Evolutionary conservation across 53 echinoderm and acorn worm genomes (phyloP).

Genomic region (Temnopleurus reevesii): DNA sequence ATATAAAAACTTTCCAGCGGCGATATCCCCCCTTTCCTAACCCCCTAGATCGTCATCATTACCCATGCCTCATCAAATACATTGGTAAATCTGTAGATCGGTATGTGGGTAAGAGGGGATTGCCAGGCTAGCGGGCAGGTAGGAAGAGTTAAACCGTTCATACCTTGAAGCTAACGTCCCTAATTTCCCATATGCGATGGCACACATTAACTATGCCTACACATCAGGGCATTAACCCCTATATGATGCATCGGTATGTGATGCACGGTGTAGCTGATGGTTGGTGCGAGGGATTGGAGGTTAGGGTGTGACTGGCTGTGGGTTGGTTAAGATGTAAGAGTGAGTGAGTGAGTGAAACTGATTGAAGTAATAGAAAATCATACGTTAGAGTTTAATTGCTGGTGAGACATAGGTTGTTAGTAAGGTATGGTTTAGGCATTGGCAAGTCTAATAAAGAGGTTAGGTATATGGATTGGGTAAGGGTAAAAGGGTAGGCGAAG

Average conservation of each 20-base stretch:
- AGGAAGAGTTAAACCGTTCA: slow-evolving; percentile 5
- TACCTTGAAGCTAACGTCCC: slow-evolving; percentile 24
- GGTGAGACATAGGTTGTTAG: too few species aligned
- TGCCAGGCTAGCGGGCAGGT: background rate
- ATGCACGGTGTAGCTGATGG: background rate
- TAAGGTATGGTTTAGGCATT: too few species aligned
- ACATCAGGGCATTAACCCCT: slow-evolving; percentile 13
- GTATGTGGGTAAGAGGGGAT: background rate
- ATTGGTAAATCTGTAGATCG: slow-evolving; percentile 14
- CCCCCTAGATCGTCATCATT: slow-evolving; percentile 26
- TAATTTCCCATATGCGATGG: slow-evolving; percentile 32
- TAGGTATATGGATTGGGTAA: too few species aligned
- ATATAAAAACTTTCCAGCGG: slow-evolving; percentile 48
- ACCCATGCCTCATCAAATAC: slow-evolving; percentile 3
- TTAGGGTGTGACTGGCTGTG: background rate
- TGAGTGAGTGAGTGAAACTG: too few species aligned
- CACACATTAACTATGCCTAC: background rate
- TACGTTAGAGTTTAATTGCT: too few species aligned
- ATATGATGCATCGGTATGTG: slow-evolving; percentile 1
- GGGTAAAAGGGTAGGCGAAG: too few species aligned
- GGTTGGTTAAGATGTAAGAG: too few species aligned
- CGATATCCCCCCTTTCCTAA: background rate
- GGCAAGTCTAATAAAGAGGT: too few species aligned
- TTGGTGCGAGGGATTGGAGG: background rate
- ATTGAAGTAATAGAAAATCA: too few species aligned